These are phyloP conservation scores for Trichomalopsis sarcophagae DNA, from an alignment of 1,140 invertebrate species.

Conservation along the genomic window DNA sequence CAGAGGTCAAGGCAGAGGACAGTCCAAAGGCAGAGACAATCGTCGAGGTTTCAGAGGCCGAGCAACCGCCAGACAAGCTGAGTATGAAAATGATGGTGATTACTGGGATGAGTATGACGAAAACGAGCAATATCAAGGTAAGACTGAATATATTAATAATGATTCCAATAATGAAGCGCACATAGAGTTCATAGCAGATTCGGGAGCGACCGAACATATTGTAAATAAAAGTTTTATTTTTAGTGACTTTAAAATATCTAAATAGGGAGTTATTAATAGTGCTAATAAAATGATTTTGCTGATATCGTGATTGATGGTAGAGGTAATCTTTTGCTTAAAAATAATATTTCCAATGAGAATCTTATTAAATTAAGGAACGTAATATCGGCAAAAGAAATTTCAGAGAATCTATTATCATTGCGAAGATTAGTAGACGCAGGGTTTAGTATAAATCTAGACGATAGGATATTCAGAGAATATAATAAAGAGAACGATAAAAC, in stretches of 20 bases:
- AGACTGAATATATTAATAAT: conserved; percentile 19
- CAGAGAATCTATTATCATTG: conserved; percentile 54
- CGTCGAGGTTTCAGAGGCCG: conserved; percentile 21
- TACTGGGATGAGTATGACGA: not conserved
- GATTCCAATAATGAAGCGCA: conserved; percentile 29
- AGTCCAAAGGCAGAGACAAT: conserved; percentile 1
- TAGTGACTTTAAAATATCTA: conserved; percentile 47
- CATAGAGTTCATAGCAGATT: conserved; percentile 52
- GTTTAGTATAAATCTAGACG: conserved; percentile 51
- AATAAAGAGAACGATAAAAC: conserved; percentile 46
- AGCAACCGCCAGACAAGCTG: conserved; percentile 48
- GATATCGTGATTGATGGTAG: conserved; percentile 52
- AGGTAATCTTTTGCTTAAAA: conserved; percentile 53
- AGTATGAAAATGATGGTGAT: conserved; percentile 41
- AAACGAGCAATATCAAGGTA: not conserved
- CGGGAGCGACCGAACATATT: conserved; percentile 50
- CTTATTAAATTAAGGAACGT: conserved; percentile 55
- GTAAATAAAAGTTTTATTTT: conserved; percentile 51
- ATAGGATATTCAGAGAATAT: conserved; percentile 49
- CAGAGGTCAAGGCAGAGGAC: conserved; percentile 10
- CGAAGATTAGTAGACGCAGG: conserved; percentile 51
- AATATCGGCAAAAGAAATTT: conserved; percentile 52
- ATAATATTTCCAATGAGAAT: not conserved
- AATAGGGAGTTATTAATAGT: not conserved
- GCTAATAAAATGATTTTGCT: conserved; percentile 54